Base-by-base conservation (phyloP, 2,797 vertebrate species). In the Sebastes melanostomus region DNA sequence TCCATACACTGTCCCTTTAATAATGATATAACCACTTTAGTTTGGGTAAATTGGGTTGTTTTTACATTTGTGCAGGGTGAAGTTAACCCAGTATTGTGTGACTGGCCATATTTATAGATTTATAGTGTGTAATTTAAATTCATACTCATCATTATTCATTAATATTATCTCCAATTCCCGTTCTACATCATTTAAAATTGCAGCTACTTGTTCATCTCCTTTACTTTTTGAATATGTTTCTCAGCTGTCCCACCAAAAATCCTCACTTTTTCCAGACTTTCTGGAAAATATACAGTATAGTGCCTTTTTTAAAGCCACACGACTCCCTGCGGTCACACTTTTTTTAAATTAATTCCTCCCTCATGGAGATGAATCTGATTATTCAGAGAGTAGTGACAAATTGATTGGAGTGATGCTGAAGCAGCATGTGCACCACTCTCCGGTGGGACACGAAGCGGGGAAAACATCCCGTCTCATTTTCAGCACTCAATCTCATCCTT, bases 381-480 rank as follows among this genome's bases (percentile, higher is more conserved):
- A 89, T 86, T 81, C 68, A 61, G 69, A 34, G 29, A 24, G 27
- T 32, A 63, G 87, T 90, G 89, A 89, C 87, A 89, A 86, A 91
- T 86, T 91, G 86, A 92, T 92, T 77, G 78, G 78, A 73, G 38
- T 25, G 63, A 83, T 92, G 92, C 92, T 93, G 91, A 92, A 86
- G 78, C 90, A 91, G 89, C 89, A 83, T 58, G 80, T 29, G 72
- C 78, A 58, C 56, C 58, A 4, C 72, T 86, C 83, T 85, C 84
- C 5, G 30, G 75, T 82, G 77, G 84, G 81, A 81, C 87, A 50
- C 68, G 12, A 22, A 38, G 69, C 22, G 11, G 86, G 84, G 46
- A 74, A 85, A 85, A 63, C 86, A 88, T 89, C 91, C 75, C 25
- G 3, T 84, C 84, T 88, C 66, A 86, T 92, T 86, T 90, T 71